Evolutionary conservation across 2,797 vertebrate species (phyloP).

Genomic region (Melanotaenia parkinsoni): DNA sequence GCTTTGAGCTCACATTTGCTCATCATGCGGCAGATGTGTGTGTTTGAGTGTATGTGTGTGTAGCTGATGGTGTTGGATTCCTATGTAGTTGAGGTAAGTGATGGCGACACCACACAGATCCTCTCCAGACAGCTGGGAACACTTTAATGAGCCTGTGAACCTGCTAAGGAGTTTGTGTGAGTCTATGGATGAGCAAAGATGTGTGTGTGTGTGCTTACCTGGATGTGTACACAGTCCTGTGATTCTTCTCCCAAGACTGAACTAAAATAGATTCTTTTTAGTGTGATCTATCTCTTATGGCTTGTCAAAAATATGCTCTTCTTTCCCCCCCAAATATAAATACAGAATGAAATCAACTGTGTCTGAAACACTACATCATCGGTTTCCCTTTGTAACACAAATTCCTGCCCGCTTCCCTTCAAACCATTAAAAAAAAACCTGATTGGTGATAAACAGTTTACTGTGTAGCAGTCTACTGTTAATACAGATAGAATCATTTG

Average conservation of each 20-base stretch:
- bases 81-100: constrained; percentile 72
- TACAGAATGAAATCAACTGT: constrained; percentile 54
- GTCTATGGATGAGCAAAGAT: constrained; percentile 9
- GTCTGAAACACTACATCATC: constrained; percentile 45
- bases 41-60: constrained; percentile 22
- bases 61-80: constrained; percentile 56
- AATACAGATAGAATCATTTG: constrained; percentile 36
- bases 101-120: constrained; percentile 75
- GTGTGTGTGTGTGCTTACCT: constrained; percentile 22
- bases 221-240: constrained; percentile 23
- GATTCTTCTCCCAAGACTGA: constrained; percentile 48
- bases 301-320: constrained; percentile 40
- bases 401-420: constrained; percentile 34
- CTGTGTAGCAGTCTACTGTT: constrained; percentile 41
- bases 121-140: constrained; percentile 75
- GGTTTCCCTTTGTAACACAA: constrained; percentile 48
- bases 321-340: constrained; percentile 55
- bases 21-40: constrained; percentile 19
- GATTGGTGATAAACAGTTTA: constrained; percentile 43
- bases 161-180: constrained; percentile 54
- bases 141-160: constrained; percentile 77
- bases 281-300: constrained; percentile 41
- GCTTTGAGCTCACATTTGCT: constrained; percentile 58
- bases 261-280: constrained; percentile 58
- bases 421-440: constrained; percentile 19